A percentile compares a stretch with the other conserved stretches of the same genome.
Conservation (phyloP, 2,113 vertebrate species). For the Austrofundulus limnaeus region DNA sequence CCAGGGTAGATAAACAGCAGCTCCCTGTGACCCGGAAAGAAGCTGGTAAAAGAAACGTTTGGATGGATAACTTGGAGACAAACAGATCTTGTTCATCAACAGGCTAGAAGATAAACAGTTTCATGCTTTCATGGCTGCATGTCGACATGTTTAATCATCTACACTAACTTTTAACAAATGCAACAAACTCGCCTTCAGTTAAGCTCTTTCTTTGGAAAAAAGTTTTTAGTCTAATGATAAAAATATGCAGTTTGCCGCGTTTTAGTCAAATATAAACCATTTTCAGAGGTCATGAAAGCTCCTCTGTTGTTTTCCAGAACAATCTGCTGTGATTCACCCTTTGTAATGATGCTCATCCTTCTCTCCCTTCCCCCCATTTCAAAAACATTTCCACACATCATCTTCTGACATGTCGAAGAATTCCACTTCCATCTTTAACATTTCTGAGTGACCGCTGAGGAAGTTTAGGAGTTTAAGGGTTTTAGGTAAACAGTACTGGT, state of each 20-base stretch:
- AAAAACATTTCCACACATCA: slow-evolving; percentile 35
- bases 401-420: slow-evolving; percentile 26
- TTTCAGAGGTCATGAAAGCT: not conserved
- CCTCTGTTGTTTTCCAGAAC: slow-evolving; percentile 39
- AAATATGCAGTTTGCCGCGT: too few relatives aligned
- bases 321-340: slow-evolving; percentile 37
- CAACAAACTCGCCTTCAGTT: not conserved
- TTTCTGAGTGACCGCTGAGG: not conserved
- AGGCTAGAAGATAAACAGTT: not conserved
- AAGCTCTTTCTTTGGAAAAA: too few relatives aligned
- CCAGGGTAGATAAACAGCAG: too few relatives aligned
- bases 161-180: too few relatives aligned
- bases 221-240: too few relatives aligned
- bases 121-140: not conserved
- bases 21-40: too few relatives aligned
- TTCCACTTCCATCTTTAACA: not conserved
- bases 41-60: too few relatives aligned
- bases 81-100: too few relatives aligned
- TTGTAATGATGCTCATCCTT: slow-evolving; percentile 19
- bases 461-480: not conserved
- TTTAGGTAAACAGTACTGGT: not conserved
- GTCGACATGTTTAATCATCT: too few relatives aligned
- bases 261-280: too few relatives aligned
- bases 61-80: too few relatives aligned
- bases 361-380: slow-evolving; percentile 12